Conservation (phyloP, 2,113 vertebrate species). For the Peromyscus polionotus region DNA sequence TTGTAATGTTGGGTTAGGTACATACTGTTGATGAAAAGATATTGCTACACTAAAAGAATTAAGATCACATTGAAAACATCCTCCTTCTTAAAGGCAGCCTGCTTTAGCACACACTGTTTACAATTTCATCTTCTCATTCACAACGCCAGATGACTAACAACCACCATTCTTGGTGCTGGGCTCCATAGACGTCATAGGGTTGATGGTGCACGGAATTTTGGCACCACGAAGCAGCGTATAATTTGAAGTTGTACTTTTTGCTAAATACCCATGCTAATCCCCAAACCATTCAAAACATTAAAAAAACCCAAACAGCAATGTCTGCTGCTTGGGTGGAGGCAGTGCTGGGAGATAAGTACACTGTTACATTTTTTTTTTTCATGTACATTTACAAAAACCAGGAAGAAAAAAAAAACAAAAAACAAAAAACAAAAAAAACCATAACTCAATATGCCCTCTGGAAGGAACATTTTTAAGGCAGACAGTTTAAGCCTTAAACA, state of each 20-base stretch:
- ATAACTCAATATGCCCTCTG: not conserved
- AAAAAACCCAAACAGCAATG: constrained; percentile 54
- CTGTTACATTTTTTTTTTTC: not conserved
- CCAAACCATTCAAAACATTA: constrained; percentile 76
- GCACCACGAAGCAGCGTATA: constrained; percentile 83
- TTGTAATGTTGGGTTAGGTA: constrained; percentile 19
- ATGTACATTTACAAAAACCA: not conserved
- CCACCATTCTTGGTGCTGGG: constrained; percentile 78
- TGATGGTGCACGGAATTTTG: constrained; percentile 84
- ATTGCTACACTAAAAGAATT: not conserved
- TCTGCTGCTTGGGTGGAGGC: constrained; percentile 22
- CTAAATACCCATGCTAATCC: constrained; percentile 83
- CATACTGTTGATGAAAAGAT: constrained; percentile 40
- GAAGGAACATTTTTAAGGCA: constrained; percentile 15
- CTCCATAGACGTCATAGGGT: constrained; percentile 83
- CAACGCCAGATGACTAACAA: constrained; percentile 81
- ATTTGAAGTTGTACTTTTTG: constrained; percentile 84
- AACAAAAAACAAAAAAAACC: not conserved
- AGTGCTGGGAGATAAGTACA: not conserved
- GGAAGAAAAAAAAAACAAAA: not conserved
- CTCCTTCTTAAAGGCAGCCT: constrained; percentile 71
- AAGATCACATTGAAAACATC: constrained; percentile 17
- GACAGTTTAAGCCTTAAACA: constrained; percentile 30
- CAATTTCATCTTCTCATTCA: constrained; percentile 83
- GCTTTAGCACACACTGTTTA: constrained; percentile 85